Evolutionary conservation across 2,797 vertebrate species (phyloP), one percentile per base, ranked within the genome.

Genomic region (Eutrigla gurnardus): DNA sequence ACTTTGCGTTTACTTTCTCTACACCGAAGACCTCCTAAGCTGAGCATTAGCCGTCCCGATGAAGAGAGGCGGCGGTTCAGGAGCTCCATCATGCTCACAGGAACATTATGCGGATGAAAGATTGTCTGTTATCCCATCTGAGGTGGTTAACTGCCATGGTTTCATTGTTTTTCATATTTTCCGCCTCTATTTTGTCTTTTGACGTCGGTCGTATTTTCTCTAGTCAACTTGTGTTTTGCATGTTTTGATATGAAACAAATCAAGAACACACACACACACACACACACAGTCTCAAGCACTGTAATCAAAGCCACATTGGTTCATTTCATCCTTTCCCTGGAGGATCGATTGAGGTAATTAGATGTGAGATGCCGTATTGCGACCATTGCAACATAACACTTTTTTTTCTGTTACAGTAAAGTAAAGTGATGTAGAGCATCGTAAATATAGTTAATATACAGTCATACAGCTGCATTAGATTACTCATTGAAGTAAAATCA

Each of bases 241-340:
- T 43, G 33, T 71, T 75, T 60, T 43, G 37, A 37, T 55, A 8
- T 47, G n/a, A 74, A 62, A 60, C 25, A 50, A 65, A 71, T 78
- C 49, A 67, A 80, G 60, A 42, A 15, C 32, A 35, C 49, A 35
- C 36, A 42, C 14, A 57, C 25, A 40, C 13, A 55, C 46, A 58
- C 49, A 12, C 35, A 65, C 52, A 14, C 13, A 66, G 35, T 66
- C 63, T 67, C n/a, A 64, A 60, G 62, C 66, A 8, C 46, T 54
- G 45, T 82, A 87, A 93, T 89, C 65, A 14, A 86, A 89, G 46
- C 84, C 91, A 90, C 81, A 84, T 74, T 85, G 63, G 18, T 78
- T 70, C 13, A 68, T 82, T 89, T 89, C 65, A 70, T 87, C 78
- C 54, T 73, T 66, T 78, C 78, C 84, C 84, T 59, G 37, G 62